Conservation (phyloP, 2,888 invertebrate genomes). For the Drosophila formosana region DNA sequence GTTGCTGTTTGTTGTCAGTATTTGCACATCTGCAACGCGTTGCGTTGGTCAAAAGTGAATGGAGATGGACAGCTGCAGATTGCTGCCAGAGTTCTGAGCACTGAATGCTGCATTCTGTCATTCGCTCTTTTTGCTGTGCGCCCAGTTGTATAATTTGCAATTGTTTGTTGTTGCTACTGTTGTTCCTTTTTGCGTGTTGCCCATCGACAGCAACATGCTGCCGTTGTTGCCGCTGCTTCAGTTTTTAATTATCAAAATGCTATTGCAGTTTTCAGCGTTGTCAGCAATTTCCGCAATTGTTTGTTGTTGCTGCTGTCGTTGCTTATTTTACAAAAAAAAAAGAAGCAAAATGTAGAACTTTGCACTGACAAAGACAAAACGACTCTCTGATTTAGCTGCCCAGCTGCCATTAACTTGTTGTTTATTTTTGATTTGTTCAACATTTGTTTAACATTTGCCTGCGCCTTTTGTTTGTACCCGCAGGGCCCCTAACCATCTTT, state of each 20-base stretch:
- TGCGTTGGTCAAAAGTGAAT: slow-evolving; percentile 29
- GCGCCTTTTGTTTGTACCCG: slow-evolving; percentile 1
- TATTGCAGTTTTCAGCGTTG: slow-evolving; percentile 40
- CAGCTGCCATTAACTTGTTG: slow-evolving; percentile 37
- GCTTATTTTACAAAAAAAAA: slow-evolving; percentile 40
- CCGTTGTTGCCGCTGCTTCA: slow-evolving; percentile 36
- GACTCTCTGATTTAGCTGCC: slow-evolving; percentile 6
- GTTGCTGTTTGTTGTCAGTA: slow-evolving; percentile 45
- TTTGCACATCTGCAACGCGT: slow-evolving; percentile 71
- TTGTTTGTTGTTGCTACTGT: slow-evolving; percentile 70
- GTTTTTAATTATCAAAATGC: slow-evolving; percentile 60
- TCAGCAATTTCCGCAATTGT: slow-evolving; percentile 66
- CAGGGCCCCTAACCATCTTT: slow-evolving; percentile 8
- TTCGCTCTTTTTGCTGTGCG: slow-evolving; percentile 61
- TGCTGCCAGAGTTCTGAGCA: background rate
- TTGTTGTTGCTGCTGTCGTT: slow-evolving; percentile 41
- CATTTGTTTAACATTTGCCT: slow-evolving; percentile 69
- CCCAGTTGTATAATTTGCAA: slow-evolving; percentile 78
- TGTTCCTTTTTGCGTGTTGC: slow-evolving; percentile 33
- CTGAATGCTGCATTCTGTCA: slow-evolving; percentile 15
- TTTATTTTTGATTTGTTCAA: slow-evolving; percentile 68
- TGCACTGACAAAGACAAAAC: slow-evolving; percentile 13
- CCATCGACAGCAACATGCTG: slow-evolving; percentile 31
- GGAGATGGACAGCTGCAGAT: slow-evolving; percentile 30
- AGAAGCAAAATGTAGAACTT: background rate